Conservation (phyloP, 2,797 vertebrate genomes). For the Chromobotia macracanthus region DNA sequence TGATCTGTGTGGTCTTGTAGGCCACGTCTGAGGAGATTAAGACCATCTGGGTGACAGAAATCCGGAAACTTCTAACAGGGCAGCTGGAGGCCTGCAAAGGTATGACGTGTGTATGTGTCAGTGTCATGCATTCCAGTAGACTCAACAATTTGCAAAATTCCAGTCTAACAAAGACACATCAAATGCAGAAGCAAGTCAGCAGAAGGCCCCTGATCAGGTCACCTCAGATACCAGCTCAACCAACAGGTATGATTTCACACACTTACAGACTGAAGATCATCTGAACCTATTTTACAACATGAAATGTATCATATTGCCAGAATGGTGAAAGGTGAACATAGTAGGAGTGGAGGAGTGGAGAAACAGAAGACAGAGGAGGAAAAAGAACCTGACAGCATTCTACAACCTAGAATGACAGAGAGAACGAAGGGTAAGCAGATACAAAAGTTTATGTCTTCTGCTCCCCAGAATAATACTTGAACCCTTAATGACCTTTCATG, state of each 20-base stretch:
- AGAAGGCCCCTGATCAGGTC: slow-evolving; percentile 82
- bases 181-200: slow-evolving; percentile 87
- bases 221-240: slow-evolving; percentile 73
- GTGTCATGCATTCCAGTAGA: neutral
- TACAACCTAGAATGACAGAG: slow-evolving; percentile 31
- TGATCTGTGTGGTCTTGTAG: slow-evolving; percentile 67
- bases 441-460: too few species aligned
- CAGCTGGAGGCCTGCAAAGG: slow-evolving; percentile 94
- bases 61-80: slow-evolving; percentile 93
- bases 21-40: slow-evolving; percentile 90
- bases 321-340: slow-evolving; percentile 9
- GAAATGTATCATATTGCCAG: neutral
- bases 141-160: neutral
- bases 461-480: too few species aligned
- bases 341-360: slow-evolving; percentile 14
- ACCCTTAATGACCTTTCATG: too few species aligned
- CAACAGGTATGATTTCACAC: slow-evolving; percentile 58
- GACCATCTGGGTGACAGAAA: slow-evolving; percentile 94
- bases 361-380: slow-evolving; percentile 50
- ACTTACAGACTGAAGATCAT: neutral
- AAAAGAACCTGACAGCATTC: slow-evolving; percentile 29
- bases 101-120: slow-evolving; percentile 57
- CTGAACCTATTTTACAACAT: neutral
- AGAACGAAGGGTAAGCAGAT: slow-evolving; percentile 15
- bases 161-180: neutral